Evolutionary conservation across 2,888 invertebrate species (phyloP), one percentile per base, ranked within the genome.

Genomic region (Leptinotarsa tumamoca): DNA sequence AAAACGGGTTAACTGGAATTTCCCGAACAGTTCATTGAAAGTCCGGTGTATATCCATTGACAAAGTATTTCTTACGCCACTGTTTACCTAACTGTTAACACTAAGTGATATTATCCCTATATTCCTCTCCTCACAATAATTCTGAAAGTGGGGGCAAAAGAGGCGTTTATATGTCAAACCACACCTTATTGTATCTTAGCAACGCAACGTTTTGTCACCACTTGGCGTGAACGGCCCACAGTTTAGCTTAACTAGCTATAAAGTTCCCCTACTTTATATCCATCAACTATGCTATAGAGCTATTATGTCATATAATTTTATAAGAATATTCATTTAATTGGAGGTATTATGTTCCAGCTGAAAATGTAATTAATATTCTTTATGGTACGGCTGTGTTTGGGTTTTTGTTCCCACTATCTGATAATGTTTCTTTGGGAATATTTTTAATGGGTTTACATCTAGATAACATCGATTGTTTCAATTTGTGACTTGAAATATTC

Each of bases 141-240:
- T 43, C 70, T 67, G 21, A 63, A 67, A 56, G 69, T 73, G 72
- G 73, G 76, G 71, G 71, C 61, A 67, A 54, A 72, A 73, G 51
- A 76, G 79, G 78, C 68, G 77, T 76, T 73, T 50, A 77, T 61
- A 27, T 23, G 15, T 5, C 50, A 23, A 66, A 75, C 78, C 68
- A 77, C 78, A 77, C 84, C 86, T 81, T 73, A 79, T 79, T 84
- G 87, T 87, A 86, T 87, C 87, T 87, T 87, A 87, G 87, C 87
- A 87, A 87, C 87, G 84, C 83, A 81, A 81, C 82, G 83, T 83
- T 84, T 85, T 84, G 85, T 83, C 83, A 81, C 83, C 81, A 81
- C 78, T 80, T 77, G 79, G 79, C 78, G 83, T 75, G 79, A 80
- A 81, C 85, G 81, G 82, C 84, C 84, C 85, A 85, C 86, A 84